Conservation (phyloP, 2,888 invertebrate species). For the Troilus luridus region DNA sequence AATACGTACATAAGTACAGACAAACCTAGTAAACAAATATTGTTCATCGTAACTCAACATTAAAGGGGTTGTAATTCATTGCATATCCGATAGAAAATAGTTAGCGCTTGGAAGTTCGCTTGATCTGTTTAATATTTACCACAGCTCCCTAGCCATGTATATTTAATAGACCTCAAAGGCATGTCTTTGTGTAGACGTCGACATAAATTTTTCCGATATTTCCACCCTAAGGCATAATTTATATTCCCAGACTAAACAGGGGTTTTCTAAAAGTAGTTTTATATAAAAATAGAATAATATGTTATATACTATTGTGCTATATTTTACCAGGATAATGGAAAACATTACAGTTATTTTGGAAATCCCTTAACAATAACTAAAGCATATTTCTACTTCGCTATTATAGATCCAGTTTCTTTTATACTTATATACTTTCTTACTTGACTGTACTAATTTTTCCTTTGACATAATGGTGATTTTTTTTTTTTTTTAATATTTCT, state of each 20-base stretch:
- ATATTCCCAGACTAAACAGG: neutral
- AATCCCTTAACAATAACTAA: no score
- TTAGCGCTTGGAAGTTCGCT: neutral
- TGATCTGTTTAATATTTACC: conserved; percentile 11
- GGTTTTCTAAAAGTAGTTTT: neutral
- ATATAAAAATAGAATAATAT: neutral
- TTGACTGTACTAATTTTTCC: no score
- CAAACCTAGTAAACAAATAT: neutral
- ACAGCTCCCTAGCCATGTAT: neutral
- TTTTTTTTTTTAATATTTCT: no score
- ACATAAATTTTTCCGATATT: neutral
- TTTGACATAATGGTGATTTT: no score
- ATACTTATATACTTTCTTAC: no score
- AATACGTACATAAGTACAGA: no score
- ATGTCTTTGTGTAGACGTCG: neutral
- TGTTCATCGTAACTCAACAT: neutral
- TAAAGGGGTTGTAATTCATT: neutral
- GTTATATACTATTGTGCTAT: neutral
- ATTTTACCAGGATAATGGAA: neutral
- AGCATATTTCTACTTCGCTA: no score
- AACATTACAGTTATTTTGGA: neutral
- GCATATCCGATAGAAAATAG: neutral
- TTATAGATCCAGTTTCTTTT: no score
- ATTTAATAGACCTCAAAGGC: neutral
- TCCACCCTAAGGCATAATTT: neutral